Conservation (phyloP, 1,140 invertebrate species). For the Olivierus martensii region DNA sequence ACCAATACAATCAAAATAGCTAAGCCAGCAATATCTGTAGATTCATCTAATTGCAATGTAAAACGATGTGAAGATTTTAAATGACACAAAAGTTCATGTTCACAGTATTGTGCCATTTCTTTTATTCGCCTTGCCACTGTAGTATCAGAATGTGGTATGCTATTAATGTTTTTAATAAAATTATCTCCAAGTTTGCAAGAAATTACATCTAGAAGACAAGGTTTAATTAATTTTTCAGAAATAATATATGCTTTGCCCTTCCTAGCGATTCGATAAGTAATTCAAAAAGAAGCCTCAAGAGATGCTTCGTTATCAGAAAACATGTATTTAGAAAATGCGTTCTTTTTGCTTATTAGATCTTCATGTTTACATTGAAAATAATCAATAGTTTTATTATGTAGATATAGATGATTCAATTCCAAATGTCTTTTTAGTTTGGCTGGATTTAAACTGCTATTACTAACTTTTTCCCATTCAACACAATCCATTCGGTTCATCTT, state of each 20-base stretch:
- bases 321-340: neutral
- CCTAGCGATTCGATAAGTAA: neutral
- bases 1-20: neutral
- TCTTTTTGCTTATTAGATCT: neutral
- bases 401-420: neutral
- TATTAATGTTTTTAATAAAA: too few species aligned
- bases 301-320: neutral
- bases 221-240: slow-evolving; percentile 1
- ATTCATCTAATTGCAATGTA: neutral
- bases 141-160: too few species aligned
- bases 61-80: neutral
- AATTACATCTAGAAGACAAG: neutral
- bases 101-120: neutral
- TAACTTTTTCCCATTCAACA: neutral
- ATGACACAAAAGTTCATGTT: neutral
- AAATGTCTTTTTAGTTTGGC: neutral
- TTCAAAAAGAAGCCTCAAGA: slow-evolving; percentile 1
- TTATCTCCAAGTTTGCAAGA: too few species aligned
- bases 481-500: neutral
- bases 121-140: too few species aligned
- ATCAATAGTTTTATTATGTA: neutral
- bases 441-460: neutral
- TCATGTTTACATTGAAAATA: neutral
- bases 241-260: neutral
- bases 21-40: neutral